phyloP scores from a whole-genome alignment of 2,797 vertebrate species.

The Myoxocephalus aenaeus region DNA sequence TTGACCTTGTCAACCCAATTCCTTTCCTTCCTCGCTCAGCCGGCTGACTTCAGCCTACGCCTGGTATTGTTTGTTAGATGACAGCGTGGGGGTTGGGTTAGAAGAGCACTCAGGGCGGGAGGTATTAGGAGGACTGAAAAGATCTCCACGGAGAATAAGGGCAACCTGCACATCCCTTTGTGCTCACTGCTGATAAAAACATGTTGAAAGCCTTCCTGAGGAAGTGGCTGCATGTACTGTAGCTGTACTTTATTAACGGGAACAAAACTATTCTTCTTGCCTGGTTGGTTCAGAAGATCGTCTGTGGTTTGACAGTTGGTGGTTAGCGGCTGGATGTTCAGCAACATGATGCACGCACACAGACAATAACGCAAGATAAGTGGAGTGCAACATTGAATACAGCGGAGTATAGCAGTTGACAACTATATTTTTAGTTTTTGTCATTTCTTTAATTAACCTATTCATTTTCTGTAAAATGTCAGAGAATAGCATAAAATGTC shows the following conservation, averaged over 20 bases:
- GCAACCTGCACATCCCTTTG: conserved; percentile 61
- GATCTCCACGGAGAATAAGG: conserved; percentile 30
- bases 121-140: conserved; percentile 56
- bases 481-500: not conserved
- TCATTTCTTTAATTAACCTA: not conserved
- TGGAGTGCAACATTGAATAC: not conserved
- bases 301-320: conserved; percentile 22
- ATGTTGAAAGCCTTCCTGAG: conserved; percentile 39
- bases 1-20: conserved; percentile 74
- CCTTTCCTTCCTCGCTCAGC: conserved; percentile 61
- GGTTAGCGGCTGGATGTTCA: conserved; percentile 6
- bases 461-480: not conserved
- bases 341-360: not conserved
- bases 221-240: conserved; percentile 8
- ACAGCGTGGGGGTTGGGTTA: conserved; percentile 66
- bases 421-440: not conserved
- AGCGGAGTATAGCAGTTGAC: not conserved
- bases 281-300: conserved; percentile 2
- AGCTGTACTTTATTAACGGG: conserved; percentile 10
- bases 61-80: conserved; percentile 73
- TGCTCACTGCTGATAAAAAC: conserved; percentile 55
- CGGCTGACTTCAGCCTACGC: conserved; percentile 58
- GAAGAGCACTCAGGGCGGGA: conserved; percentile 39
- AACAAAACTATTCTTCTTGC: conserved; percentile 18
- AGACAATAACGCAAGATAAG: not conserved